Percentiles rank a stretch among this genome's conserved stretches.
Evolutionary conservation across 2,888 invertebrate species (phyloP).

Genomic region (Odontocolon sp.): DNA sequence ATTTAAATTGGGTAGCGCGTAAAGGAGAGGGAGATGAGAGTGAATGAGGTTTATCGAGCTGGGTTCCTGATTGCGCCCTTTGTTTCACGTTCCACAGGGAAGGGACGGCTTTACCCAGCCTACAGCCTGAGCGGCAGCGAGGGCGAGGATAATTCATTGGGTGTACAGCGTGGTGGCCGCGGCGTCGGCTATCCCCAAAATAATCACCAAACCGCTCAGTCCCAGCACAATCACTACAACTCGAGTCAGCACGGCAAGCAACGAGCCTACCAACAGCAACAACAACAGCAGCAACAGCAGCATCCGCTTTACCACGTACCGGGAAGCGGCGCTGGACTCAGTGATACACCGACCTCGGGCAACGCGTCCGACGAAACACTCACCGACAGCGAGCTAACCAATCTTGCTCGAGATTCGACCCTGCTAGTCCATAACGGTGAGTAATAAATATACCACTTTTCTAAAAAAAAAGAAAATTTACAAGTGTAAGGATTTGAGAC

Average conservation of each 20-base stretch:
- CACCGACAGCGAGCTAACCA: conserved; percentile 91
- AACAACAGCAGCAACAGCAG: conserved; percentile 75
- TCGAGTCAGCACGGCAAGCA: conserved; percentile 81
- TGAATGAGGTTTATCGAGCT: conserved; percentile 61
- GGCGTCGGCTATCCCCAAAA: conserved; percentile 82
- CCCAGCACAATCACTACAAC: conserved; percentile 78
- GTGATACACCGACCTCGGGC: conserved; percentile 91
- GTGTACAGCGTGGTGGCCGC: conserved; percentile 76
- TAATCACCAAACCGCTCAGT: conserved; percentile 76
- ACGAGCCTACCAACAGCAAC: conserved; percentile 82
- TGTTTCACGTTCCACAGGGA: conserved; percentile 81
- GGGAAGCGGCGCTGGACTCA: conserved; percentile 83
- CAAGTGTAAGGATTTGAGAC: too few relatives aligned
- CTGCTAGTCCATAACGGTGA: conserved; percentile 92
- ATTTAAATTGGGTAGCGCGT: conserved; percentile 29
- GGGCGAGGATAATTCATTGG: conserved; percentile 84
- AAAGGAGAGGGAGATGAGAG: conserved; percentile 28
- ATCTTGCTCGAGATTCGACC: conserved; percentile 89
- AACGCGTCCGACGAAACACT: conserved; percentile 82
- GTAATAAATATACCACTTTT: conserved; percentile 69
- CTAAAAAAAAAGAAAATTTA: too few relatives aligned
- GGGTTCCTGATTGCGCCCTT: conserved; percentile 61
- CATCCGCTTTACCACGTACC: conserved; percentile 81
- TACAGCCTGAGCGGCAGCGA: conserved; percentile 90
- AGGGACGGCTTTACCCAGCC: conserved; percentile 91